A percentile compares a stretch with the other conserved stretches of the same genome.
These are phyloP conservation scores for Orius laevigatus DNA, from an alignment of 1,140 invertebrate species.

Conservation along the genomic window DNA sequence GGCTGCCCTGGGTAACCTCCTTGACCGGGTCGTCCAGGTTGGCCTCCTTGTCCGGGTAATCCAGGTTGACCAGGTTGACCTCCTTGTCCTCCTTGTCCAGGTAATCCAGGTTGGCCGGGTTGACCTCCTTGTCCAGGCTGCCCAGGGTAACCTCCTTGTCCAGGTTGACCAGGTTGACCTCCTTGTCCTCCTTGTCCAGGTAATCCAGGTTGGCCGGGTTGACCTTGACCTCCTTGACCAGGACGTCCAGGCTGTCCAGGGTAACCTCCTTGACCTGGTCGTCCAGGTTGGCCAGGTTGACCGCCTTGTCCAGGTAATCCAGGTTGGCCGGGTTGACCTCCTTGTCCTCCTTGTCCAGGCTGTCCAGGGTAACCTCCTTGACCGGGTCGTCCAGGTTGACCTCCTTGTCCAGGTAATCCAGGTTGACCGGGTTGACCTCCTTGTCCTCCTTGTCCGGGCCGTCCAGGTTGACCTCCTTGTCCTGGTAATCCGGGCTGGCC, in stretches of 20 bases:
- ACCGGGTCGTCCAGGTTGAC: conserved; percentile 18
- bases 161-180: conserved; percentile 20
- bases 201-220: conserved; percentile 16
- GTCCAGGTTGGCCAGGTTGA: conserved; percentile 18
- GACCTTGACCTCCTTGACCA: too few relatives aligned
- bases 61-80: conserved; percentile 18
- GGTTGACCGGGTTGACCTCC: conserved; percentile 15
- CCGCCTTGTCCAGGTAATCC: conserved; percentile 15
- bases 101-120: conserved; percentile 16
- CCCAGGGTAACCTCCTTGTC: conserved; percentile 5
- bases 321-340: conserved; percentile 15
- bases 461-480: conserved; percentile 3
- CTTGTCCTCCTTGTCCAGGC: conserved; percentile 18
- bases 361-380: conserved; percentile 16
- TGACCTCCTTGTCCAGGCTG: conserved; percentile 16
- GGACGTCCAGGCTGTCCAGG: too few relatives aligned
- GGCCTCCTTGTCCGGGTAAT: conserved; percentile 15
- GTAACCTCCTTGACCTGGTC: conserved; percentile 17
- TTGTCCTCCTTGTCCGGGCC: conserved; percentile 17
- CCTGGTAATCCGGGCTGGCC: conserved; percentile 20
- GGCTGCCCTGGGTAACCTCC: conserved; percentile 14
- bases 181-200: conserved; percentile 18
- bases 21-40: conserved; percentile 16
- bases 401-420: conserved; percentile 14
- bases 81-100: conserved; percentile 14